A percentile compares a stretch with the other conserved stretches of the same genome.
These are phyloP conservation scores for Lymantria monacha DNA, from an alignment of 2,888 invertebrate genomes.

Conservation along the genomic window DNA sequence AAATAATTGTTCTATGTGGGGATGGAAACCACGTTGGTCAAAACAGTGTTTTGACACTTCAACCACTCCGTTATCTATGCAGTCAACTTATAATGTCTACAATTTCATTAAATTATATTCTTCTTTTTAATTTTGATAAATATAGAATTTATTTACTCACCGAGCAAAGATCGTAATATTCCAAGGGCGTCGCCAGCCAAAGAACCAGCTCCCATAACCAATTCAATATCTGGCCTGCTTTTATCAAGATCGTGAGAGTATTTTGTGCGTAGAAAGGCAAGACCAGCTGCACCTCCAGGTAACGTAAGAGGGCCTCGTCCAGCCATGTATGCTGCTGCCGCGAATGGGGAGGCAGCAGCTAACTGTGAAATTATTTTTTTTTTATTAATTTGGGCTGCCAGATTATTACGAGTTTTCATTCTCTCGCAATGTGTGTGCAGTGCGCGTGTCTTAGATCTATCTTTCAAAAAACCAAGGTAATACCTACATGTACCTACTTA, in stretches of 20 bases:
- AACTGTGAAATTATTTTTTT: conserved; percentile 37
- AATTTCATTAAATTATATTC: no score
- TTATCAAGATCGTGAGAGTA: conserved; percentile 82
- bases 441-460: no score
- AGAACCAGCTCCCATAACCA: conserved; percentile 90
- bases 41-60: no score
- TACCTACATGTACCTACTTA: conserved; percentile 47
- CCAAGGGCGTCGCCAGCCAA: conserved; percentile 88
- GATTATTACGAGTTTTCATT: no score
- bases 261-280: conserved; percentile 88
- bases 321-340: conserved; percentile 84
- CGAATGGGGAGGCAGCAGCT: conserved; percentile 70
- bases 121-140: no score
- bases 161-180: conserved; percentile 84
- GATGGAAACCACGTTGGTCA: no score
- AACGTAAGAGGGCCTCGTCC: conserved; percentile 88
- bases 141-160: conserved; percentile 45
- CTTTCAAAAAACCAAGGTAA: background rate
- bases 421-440: no score
- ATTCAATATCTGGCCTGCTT: conserved; percentile 90
- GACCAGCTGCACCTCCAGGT: conserved; percentile 89
- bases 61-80: no score
- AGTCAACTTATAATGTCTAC: no score
- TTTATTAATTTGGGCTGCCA: no score
- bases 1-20: no score